A percentile compares a stretch with the other conserved stretches of the same genome.
Evolutionary conservation across 2,113 vertebrate species (phyloP).

Genomic region (Cryptomyrus ogoouensis): DNA sequence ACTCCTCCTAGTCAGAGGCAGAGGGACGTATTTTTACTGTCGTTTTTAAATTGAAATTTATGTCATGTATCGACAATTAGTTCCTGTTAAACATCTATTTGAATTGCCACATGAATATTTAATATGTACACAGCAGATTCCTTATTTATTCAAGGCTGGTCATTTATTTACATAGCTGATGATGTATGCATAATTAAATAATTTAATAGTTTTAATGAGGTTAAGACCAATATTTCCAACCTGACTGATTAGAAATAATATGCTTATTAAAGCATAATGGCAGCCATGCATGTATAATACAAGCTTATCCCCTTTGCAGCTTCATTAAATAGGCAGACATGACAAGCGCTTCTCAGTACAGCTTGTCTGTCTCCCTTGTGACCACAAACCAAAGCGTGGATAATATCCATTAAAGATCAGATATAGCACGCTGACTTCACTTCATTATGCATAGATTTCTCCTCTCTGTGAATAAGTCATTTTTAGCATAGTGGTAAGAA

Average conservation of each 20-base stretch:
- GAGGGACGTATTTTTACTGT: conserved; percentile 54
- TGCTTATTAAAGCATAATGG: not conserved
- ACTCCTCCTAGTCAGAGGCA: conserved; percentile 41
- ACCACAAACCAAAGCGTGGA: not conserved
- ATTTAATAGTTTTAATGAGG: conserved; percentile 23
- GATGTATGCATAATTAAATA: conserved; percentile 47
- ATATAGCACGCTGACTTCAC: not conserved
- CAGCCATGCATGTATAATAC: not conserved
- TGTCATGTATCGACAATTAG: conserved; percentile 46
- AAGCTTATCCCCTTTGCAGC: not conserved
- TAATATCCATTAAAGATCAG: not conserved
- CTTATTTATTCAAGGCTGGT: conserved; percentile 57
- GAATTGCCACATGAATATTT: conserved; percentile 52
- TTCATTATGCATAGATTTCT: not conserved
- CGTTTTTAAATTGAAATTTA: conserved; percentile 47
- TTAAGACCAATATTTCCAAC: not conserved
- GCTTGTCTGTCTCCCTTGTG: not conserved
- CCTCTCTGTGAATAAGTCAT: not conserved
- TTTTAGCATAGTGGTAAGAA: not conserved
- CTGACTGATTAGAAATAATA: not conserved
- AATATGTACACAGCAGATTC: conserved; percentile 39
- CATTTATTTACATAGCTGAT: conserved; percentile 55
- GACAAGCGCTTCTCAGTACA: not conserved
- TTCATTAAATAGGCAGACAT: not conserved
- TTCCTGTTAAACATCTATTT: conserved; percentile 57